Evolutionary conservation across 2,797 vertebrate species (phyloP).

Genomic region (Nyctalus aviator): DNA sequence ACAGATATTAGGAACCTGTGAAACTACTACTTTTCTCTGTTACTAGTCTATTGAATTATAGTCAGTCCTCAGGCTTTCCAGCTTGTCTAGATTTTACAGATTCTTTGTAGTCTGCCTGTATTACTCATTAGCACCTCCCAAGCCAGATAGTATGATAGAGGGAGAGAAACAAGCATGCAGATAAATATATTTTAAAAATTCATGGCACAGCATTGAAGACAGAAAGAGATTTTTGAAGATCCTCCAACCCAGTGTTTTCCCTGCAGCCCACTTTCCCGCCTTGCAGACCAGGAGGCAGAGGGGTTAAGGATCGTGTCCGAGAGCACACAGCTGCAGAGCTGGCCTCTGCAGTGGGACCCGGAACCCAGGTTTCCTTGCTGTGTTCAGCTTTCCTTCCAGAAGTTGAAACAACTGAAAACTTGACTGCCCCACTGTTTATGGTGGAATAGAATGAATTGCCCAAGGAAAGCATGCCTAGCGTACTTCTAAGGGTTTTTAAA

Average conservation of each 20-base stretch:
- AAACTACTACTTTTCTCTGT: background rate
- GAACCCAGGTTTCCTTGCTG: background rate
- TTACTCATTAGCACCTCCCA: background rate
- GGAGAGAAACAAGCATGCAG: background rate
- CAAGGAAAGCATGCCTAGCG: background rate
- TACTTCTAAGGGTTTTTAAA: background rate
- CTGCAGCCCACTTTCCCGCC: background rate
- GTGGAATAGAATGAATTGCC: background rate
- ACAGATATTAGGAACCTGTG: background rate
- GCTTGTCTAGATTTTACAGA: background rate
- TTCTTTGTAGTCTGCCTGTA: background rate
- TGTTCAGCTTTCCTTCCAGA: background rate
- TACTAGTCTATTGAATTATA: background rate
- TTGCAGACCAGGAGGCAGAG: background rate
- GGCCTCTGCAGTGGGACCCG: background rate
- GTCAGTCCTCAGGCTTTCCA: slow-evolving; percentile 24
- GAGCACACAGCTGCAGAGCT: background rate
- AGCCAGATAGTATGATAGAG: background rate
- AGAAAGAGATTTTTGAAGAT: slow-evolving; percentile 7
- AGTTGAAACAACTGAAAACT: background rate
- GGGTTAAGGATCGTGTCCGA: background rate
- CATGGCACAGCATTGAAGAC: background rate
- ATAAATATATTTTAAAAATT: background rate
- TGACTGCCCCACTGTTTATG: background rate
- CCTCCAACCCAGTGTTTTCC: background rate